Percentiles rank a stretch among this genome's conserved stretches.
Evolutionary conservation across 2,888 invertebrate species (phyloP).

Genomic region (Clusia tigrina): DNA sequence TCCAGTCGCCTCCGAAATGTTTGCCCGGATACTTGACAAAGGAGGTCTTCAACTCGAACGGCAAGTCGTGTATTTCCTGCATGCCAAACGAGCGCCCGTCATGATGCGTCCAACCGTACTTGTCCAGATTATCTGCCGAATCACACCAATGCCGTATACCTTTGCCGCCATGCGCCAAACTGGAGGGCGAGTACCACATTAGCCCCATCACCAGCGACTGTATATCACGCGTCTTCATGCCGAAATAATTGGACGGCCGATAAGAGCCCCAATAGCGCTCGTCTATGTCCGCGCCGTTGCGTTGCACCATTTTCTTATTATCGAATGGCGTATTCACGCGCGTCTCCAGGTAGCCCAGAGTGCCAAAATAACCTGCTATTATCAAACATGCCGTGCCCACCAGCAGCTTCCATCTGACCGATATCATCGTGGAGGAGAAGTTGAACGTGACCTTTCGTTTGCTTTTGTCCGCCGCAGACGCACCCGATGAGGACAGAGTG

Average conservation of each 20-base stretch:
- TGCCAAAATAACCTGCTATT: conserved; percentile 78
- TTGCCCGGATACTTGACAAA: conserved; percentile 88
- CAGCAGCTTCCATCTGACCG: conserved; percentile 70
- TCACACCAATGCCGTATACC: conserved; percentile 92
- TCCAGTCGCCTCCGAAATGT: conserved; percentile 91
- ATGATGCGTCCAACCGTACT: conserved; percentile 91
- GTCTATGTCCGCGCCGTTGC: conserved; percentile 75
- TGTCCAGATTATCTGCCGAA: conserved; percentile 80
- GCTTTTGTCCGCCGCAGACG: conserved; percentile 10
- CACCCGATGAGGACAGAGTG: background rate
- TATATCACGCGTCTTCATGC: conserved; percentile 89
- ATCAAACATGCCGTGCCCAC: conserved; percentile 71
- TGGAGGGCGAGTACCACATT: conserved; percentile 92
- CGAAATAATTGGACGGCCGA: conserved; percentile 87
- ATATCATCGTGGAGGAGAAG: conserved; percentile 47
- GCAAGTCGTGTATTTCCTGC: conserved; percentile 85
- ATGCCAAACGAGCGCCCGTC: conserved; percentile 92
- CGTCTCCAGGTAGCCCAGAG: conserved; percentile 85
- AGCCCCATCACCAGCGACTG: conserved; percentile 89
- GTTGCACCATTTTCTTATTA: conserved; percentile 77
- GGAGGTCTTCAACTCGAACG: conserved; percentile 80
- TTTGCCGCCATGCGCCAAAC: conserved; percentile 73
- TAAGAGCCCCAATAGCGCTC: conserved; percentile 95
- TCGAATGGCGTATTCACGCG: conserved; percentile 87
- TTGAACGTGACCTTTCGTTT: conserved; percentile 31